Percentiles rank a stretch among this genome's conserved stretches.
phyloP scores from a whole-genome alignment of 2,797 vertebrate genomes.

The Malurus leucopterus region DNA sequence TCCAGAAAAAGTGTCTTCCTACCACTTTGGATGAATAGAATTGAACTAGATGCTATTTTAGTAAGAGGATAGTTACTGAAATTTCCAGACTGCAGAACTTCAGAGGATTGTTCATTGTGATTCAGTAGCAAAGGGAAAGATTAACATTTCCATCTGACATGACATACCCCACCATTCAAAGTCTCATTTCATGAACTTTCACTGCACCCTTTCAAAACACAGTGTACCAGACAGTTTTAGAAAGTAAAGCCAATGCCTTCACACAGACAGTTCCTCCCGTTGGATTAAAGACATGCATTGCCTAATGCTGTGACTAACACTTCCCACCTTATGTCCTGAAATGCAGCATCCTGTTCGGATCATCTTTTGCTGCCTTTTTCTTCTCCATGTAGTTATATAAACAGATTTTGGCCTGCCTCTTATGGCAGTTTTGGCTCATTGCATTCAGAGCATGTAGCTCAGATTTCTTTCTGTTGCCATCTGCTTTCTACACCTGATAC shows the following conservation, averaged over 20 bases:
- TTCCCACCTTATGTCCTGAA: constrained; percentile 53
- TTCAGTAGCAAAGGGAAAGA: background rate
- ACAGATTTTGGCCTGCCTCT: background rate
- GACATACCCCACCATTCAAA: background rate
- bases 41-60: background rate
- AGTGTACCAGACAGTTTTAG: background rate
- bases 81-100: background rate
- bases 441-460: background rate
- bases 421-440: background rate
- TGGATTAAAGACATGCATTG: background rate
- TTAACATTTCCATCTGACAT: background rate
- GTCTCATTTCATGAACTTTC: background rate
- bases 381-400: background rate
- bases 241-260: background rate
- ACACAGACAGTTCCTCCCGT: background rate
- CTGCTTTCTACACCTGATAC: constrained; percentile 19
- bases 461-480: background rate
- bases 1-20: background rate
- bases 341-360: constrained; percentile 7
- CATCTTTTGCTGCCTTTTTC: constrained; percentile 21
- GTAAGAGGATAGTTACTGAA: background rate
- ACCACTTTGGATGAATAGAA: background rate
- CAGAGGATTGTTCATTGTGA: background rate
- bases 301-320: constrained; percentile 43
- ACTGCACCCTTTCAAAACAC: background rate